These are phyloP conservation scores for Tetragonula clypearis DNA, from an alignment of 1,140 invertebrate genomes.

Conservation along the genomic window DNA sequence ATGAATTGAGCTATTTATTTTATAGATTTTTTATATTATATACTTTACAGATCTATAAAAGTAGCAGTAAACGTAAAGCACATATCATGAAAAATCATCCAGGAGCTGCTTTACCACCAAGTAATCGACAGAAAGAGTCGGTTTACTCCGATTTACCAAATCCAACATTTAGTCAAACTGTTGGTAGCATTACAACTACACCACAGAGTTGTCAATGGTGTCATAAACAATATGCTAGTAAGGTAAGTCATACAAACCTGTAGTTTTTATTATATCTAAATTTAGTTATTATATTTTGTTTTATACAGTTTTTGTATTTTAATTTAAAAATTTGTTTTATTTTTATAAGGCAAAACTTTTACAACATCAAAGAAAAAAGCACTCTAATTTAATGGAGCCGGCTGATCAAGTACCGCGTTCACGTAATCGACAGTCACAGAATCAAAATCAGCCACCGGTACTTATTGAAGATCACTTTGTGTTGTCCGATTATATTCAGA, in stretches of 20 bases:
- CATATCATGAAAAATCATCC: conserved; percentile 94
- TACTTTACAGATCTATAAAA: conserved; percentile 87
- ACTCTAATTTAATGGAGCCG: conserved; percentile 82
- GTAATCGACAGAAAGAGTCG: conserved; percentile 82
- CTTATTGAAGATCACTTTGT: conserved; percentile 70
- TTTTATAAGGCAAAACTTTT: conserved; percentile 86
- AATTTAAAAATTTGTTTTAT: background rate
- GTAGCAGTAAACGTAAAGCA: conserved; percentile 91
- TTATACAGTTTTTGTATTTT: no score
- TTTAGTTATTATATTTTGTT: no score
- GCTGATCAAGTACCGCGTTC: conserved; percentile 78
- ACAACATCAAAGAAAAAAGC: conserved; percentile 91
- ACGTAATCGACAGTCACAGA: conserved; percentile 71
- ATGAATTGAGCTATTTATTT: background rate
- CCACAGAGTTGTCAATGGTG: conserved; percentile 91
- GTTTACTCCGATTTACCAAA: conserved; percentile 82
- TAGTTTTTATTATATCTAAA: background rate
- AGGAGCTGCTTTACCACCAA: conserved; percentile 86
- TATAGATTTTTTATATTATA: background rate
- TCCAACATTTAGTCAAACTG: conserved; percentile 87
- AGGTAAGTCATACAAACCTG: conserved; percentile 73
- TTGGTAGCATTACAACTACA: conserved; percentile 88
- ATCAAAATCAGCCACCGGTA: conserved; percentile 72
- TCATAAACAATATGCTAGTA: conserved; percentile 92
- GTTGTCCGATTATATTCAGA: conserved; percentile 70